These are phyloP conservation scores for Synergus itoensis DNA, from an alignment of 2,888 invertebrate genomes.

Conservation along the genomic window DNA sequence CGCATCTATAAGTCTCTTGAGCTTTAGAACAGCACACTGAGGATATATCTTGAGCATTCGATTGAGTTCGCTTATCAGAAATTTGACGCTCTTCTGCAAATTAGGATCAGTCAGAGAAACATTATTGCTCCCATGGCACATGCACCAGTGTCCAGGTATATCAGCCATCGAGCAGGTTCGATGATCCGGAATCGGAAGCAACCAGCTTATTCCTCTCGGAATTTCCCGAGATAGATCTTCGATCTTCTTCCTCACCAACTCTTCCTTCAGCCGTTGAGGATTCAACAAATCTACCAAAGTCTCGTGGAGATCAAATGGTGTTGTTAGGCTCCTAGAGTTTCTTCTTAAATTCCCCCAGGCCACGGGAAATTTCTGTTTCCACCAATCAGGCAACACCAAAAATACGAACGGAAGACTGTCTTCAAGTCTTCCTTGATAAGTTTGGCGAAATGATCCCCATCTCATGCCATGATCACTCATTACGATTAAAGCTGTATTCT, in stretches of 20 bases:
- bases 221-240: conserved; percentile 68
- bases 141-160: conserved; percentile 93
- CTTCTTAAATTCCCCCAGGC: conserved; percentile 83
- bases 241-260: conserved; percentile 74
- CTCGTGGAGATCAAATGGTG: conserved; percentile 91
- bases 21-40: conserved; percentile 83
- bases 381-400: conserved; percentile 86
- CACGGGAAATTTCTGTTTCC: conserved; percentile 81
- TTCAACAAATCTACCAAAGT: conserved; percentile 86
- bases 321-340: conserved; percentile 87
- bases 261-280: conserved; percentile 77
- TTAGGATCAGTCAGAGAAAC: conserved; percentile 79
- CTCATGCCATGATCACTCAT: conserved; percentile 95
- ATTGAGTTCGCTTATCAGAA: conserved; percentile 85
- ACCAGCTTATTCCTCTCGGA: conserved; percentile 86
- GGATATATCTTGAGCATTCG: conserved; percentile 80
- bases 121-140: conserved; percentile 86
- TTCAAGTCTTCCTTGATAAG: conserved; percentile 92
- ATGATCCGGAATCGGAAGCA: conserved; percentile 84
- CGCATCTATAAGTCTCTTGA: conserved; percentile 84
- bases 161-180: conserved; percentile 89
- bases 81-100: conserved; percentile 82
- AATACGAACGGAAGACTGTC: conserved; percentile 92
- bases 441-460: conserved; percentile 90
- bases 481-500: conserved; percentile 85